Evolutionary conservation across 1,140 invertebrate species (phyloP).

Genomic region (Aethina tumida): DNA sequence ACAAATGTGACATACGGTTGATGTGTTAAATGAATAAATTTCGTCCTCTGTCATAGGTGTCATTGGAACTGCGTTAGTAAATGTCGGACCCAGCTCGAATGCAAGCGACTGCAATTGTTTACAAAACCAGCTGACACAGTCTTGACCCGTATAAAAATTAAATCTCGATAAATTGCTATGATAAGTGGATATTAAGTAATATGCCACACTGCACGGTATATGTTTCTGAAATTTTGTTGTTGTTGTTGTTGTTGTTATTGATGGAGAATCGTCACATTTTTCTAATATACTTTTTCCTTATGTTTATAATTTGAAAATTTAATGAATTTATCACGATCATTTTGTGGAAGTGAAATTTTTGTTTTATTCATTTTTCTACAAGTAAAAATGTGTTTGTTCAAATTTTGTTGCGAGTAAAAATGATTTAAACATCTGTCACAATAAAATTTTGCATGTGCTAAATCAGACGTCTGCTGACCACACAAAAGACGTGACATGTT

Average conservation of each 20-base stretch:
- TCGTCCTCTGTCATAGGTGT: slow-evolving; percentile 7
- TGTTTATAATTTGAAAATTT: slow-evolving; percentile 24
- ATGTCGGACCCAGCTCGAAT: slow-evolving; percentile 18
- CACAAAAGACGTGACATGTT: slow-evolving; percentile 23
- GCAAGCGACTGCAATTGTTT: slow-evolving; percentile 14
- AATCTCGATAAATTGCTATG: slow-evolving; percentile 26
- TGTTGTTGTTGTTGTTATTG: slow-evolving; percentile 1
- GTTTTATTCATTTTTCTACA: slow-evolving; percentile 12
- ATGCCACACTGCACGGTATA: slow-evolving; percentile 22
- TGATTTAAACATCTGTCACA: slow-evolving; percentile 30
- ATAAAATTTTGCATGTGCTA: slow-evolving; percentile 21
- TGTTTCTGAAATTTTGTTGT: slow-evolving; percentile 28
- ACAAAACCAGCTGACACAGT: slow-evolving; percentile 25
- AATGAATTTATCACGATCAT: slow-evolving; percentile 17
- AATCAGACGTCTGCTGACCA: slow-evolving; percentile 23
- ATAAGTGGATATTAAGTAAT: slow-evolving; percentile 12
- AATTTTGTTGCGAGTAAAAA: slow-evolving; percentile 21
- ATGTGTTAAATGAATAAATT: not conserved
- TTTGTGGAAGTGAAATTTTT: slow-evolving; percentile 11
- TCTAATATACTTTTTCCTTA: slow-evolving; percentile 22
- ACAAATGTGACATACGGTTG: slow-evolving; percentile 28
- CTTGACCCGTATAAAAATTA: slow-evolving; percentile 20
- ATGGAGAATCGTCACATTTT: slow-evolving; percentile 4
- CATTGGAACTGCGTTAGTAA: slow-evolving; percentile 15
- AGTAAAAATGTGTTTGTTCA: slow-evolving; percentile 16